phyloP scores from a whole-genome alignment of 2,113 vertebrate genomes.

The Tretioscincus oriximinensis region DNA sequence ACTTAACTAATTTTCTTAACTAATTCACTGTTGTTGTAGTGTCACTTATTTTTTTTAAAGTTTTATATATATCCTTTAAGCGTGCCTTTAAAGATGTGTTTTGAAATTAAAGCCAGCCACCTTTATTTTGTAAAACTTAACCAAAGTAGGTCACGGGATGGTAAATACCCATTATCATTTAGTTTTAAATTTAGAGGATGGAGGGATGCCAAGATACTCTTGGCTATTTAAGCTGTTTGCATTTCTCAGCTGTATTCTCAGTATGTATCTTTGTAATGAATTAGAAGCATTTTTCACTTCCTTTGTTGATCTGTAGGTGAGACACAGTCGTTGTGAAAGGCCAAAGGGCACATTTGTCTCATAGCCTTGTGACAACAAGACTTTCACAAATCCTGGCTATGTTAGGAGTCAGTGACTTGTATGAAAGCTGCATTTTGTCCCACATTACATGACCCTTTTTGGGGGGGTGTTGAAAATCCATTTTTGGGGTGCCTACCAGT shows the following conservation, averaged over 20 bases:
- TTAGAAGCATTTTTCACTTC: not conserved
- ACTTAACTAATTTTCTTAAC: no score
- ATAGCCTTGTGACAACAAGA: constrained; percentile 21
- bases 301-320: constrained; percentile 15
- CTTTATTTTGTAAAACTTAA: constrained; percentile 13
- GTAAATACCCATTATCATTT: not conserved
- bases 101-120: not conserved
- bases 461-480: no score
- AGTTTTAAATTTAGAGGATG: not conserved
- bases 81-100: not conserved
- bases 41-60: not conserved
- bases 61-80: not conserved
- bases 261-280: not conserved
- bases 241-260: not conserved
- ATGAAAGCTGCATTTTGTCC: constrained; percentile 14
- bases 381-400: constrained; percentile 25
- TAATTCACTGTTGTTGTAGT: not conserved
- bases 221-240: not conserved
- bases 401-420: constrained; percentile 38
- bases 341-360: constrained; percentile 24
- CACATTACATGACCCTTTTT: no score
- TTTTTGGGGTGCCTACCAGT: no score
- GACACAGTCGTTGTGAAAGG: not conserved
- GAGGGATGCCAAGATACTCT: not conserved
- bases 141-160: not conserved